A percentile compares a stretch with the other conserved stretches of the same genome.
Evolutionary conservation across 2,888 invertebrate species (phyloP).

Genomic region (Drosophila falleni): DNA sequence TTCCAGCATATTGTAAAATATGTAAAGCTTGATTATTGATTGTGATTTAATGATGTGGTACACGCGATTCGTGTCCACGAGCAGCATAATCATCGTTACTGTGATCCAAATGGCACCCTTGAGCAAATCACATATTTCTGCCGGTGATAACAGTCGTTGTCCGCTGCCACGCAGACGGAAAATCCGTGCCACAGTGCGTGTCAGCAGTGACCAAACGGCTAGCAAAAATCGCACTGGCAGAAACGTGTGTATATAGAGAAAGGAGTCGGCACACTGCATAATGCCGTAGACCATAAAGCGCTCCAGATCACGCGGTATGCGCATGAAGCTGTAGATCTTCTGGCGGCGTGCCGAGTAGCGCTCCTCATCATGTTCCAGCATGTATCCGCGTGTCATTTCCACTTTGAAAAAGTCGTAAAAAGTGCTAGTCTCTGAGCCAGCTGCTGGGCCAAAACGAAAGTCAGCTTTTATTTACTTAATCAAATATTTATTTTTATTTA

Average conservation of each 20-base stretch:
- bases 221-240: constrained; percentile 96
- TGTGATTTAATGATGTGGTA: constrained; percentile 99
- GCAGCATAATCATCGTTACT: constrained; percentile 92
- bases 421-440: constrained; percentile 60
- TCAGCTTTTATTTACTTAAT: background rate
- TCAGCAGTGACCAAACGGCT: constrained; percentile 93
- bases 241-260: constrained; percentile 98
- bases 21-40: constrained; percentile 99
- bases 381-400: constrained; percentile 96
- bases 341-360: constrained; percentile 96
- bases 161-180: constrained; percentile 88
- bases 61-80: constrained; percentile 98
- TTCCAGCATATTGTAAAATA: constrained; percentile 99
- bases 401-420: constrained; percentile 91
- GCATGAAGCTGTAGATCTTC: constrained; percentile 98
- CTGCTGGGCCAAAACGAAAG: constrained; percentile 9
- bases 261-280: constrained; percentile 98
- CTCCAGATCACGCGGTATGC: constrained; percentile 96
- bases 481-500: background rate
- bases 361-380: constrained; percentile 97
- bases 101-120: constrained; percentile 95
- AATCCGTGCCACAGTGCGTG: constrained; percentile 90
- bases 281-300: constrained; percentile 97
- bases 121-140: constrained; percentile 97
- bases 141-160: constrained; percentile 91